phyloP scores from a whole-genome alignment of 2,797 vertebrate genomes.

The Poeciliopsis infans region DNA sequence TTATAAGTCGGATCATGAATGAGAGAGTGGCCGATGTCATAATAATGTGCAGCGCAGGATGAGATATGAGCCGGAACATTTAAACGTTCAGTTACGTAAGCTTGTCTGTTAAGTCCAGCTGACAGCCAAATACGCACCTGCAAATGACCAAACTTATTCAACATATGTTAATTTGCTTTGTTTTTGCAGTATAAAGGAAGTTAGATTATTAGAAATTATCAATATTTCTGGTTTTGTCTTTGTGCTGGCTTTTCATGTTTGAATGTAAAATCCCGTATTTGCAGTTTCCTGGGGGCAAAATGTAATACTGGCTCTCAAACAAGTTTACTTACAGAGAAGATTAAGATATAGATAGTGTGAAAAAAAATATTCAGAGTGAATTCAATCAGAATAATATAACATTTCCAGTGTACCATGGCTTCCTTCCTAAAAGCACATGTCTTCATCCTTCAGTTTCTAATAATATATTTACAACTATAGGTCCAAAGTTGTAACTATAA shows the following conservation, averaged over 20 bases:
- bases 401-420: conserved; percentile 34
- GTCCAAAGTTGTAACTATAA: conserved; percentile 16
- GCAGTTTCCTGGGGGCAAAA: conserved; percentile 20
- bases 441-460: conserved; percentile 8
- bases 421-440: conserved; percentile 45
- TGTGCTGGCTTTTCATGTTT: conserved; percentile 35
- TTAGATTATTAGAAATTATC: neutral
- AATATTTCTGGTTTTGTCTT: neutral
- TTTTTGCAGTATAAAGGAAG: neutral
- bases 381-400: conserved; percentile 10
- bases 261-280: conserved; percentile 59
- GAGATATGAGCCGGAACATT: conserved; percentile 51
- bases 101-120: conserved; percentile 29
- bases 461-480: conserved; percentile 54
- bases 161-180: neutral
- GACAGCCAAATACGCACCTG: conserved; percentile 44
- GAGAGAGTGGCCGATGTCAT: conserved; percentile 65
- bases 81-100: conserved; percentile 40
- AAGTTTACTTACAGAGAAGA: neutral
- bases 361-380: neutral
- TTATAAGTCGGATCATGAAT: conserved; percentile 77
- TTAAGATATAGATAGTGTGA: neutral
- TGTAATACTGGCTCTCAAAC: neutral
- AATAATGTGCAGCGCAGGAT: conserved; percentile 50
- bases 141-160: conserved; percentile 28